Evolutionary conservation across 2,888 invertebrate species (phyloP).

Genomic region (Eristalis arbustorum): DNA sequence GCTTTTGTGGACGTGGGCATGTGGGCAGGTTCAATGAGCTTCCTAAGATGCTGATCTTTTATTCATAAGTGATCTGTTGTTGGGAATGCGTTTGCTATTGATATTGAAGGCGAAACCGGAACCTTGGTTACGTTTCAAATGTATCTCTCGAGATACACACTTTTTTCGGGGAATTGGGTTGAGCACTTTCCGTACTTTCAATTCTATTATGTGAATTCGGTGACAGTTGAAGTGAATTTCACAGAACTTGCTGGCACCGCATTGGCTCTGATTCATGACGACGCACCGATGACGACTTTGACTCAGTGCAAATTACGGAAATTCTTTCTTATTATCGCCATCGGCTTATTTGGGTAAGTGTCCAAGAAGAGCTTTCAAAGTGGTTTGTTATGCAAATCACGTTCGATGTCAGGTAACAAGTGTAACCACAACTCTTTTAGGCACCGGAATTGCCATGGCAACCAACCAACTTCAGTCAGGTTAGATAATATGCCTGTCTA

Average conservation of each 20-base stretch:
- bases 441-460: background rate
- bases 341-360: background rate
- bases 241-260: background rate
- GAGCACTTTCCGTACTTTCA: background rate
- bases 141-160: background rate
- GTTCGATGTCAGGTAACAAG: background rate
- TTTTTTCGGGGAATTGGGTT: background rate
- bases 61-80: constrained; percentile 44
- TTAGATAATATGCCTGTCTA: background rate
- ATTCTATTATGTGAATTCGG: background rate
- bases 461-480: background rate
- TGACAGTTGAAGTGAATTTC: background rate
- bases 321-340: background rate
- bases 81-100: constrained; percentile 35
- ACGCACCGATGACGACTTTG: background rate
- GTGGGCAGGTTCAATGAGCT: constrained; percentile 64
- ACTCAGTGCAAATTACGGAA: background rate
- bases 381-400: background rate
- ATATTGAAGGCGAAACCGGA: constrained; percentile 52
- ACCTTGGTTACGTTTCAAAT: background rate
- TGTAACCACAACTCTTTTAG: background rate
- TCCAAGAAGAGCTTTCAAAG: background rate
- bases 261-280: background rate
- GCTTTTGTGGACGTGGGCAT: background rate
- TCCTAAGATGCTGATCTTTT: constrained; percentile 57